Evolutionary conservation across 2,888 invertebrate genomes (phyloP).

Genomic region (Cetonia aurata): DNA sequence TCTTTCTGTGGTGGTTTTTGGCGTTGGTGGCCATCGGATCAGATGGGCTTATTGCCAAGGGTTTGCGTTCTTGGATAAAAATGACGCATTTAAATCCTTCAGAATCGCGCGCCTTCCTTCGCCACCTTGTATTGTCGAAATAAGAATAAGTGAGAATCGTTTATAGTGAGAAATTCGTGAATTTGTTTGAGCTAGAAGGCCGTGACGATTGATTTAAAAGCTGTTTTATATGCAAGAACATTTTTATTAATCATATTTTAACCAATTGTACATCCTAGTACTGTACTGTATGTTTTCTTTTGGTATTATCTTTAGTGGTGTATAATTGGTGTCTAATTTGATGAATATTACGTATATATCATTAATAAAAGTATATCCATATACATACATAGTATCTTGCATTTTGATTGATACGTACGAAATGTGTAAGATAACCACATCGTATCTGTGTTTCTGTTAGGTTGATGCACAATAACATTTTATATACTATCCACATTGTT

Average conservation of each 20-base stretch:
- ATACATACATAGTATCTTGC: constrained; percentile 26
- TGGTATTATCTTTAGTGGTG: constrained; percentile 8
- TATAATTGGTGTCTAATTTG: constrained; percentile 33
- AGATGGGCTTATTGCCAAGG: constrained; percentile 45
- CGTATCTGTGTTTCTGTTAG: constrained; percentile 19
- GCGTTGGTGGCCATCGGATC: constrained; percentile 51
- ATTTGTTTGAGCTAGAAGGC: too few relatives aligned
- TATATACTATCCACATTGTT: too few relatives aligned
- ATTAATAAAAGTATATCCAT: constrained; percentile 6
- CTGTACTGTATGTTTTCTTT: neutral
- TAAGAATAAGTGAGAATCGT: neutral
- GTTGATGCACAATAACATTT: constrained; percentile 14
- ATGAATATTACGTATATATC: constrained; percentile 1
- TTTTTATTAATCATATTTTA: constrained; percentile 26
- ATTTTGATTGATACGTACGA: constrained; percentile 22
- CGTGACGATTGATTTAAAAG: constrained; percentile 18
- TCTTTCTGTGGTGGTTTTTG: constrained; percentile 55
- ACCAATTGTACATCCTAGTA: constrained; percentile 35
- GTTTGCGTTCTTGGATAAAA: constrained; percentile 52
- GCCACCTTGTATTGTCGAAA: neutral
- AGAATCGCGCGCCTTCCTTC: neutral
- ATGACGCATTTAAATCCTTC: constrained; percentile 35
- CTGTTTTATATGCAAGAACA: constrained; percentile 35
- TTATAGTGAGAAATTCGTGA: too few relatives aligned
- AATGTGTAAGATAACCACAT: constrained; percentile 40